Conservation (phyloP, 2,888 invertebrate species). For the Lissocephala sabroskyi region DNA sequence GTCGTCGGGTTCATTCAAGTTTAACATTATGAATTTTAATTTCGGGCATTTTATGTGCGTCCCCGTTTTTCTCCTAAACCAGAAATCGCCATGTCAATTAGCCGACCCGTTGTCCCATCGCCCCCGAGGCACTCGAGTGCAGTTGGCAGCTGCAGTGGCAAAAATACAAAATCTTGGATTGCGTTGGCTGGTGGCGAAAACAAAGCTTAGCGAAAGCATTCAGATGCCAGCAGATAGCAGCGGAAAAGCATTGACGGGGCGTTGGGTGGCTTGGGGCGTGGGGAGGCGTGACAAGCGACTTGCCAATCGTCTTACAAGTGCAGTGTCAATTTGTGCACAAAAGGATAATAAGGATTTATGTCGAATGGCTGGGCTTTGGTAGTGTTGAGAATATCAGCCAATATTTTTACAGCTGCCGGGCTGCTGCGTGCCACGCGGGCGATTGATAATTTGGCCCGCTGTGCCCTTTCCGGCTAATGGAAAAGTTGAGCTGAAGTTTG, state of each 20-base stretch:
- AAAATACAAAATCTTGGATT: no score
- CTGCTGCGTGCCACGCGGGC: slow-evolving; percentile 17
- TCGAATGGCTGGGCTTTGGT: slow-evolving; percentile 42
- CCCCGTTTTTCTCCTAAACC: slow-evolving; percentile 8
- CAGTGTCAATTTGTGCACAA: slow-evolving; percentile 62
- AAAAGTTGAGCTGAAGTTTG: neutral
- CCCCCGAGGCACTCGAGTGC: slow-evolving; percentile 13
- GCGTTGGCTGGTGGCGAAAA: slow-evolving; percentile 16
- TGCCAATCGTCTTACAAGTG: slow-evolving; percentile 59
- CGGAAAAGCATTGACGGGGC: neutral
- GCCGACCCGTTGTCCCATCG: neutral
- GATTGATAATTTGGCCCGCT: neutral
- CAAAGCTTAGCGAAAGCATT: slow-evolving; percentile 13
- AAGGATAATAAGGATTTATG: slow-evolving; percentile 62
- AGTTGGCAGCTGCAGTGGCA: slow-evolving; percentile 20
- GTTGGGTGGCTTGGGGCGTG: neutral
- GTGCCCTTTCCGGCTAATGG: neutral
- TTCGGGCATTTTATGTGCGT: slow-evolving; percentile 30
- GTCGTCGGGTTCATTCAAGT: slow-evolving; percentile 44
- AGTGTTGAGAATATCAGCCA: slow-evolving; percentile 31
- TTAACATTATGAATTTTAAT: slow-evolving; percentile 57
- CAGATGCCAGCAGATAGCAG: neutral
- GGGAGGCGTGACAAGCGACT: slow-evolving; percentile 22
- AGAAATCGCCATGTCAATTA: slow-evolving; percentile 25
- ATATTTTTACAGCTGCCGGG: slow-evolving; percentile 53